Evolutionary conservation across 1,140 invertebrate genomes (phyloP).

Genomic region (Melipona quadrifasciata): DNA sequence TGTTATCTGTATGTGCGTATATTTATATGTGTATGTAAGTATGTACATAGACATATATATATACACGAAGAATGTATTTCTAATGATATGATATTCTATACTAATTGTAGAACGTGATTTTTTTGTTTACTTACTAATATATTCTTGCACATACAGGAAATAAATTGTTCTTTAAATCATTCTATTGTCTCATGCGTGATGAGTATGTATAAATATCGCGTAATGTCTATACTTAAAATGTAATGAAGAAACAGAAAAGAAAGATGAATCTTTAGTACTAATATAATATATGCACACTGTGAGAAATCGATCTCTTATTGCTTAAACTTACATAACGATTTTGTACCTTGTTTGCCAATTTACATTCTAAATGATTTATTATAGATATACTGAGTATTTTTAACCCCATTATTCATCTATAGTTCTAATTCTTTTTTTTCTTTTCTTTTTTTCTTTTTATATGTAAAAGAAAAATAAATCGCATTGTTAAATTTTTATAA

Average conservation of each 20-base stretch:
- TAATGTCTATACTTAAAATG: background rate
- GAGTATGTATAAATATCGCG: background rate
- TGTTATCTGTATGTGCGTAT: background rate
- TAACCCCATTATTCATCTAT: background rate
- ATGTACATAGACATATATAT: background rate
- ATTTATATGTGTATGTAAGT: background rate
- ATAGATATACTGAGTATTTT: background rate
- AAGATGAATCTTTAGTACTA: background rate
- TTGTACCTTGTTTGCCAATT: constrained; percentile 20
- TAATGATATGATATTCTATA: background rate
- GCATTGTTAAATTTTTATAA: background rate
- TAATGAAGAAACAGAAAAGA: background rate
- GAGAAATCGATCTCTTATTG: constrained; percentile 21
- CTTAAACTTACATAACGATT: constrained; percentile 12
- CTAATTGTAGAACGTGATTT: background rate
- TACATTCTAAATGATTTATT: background rate
- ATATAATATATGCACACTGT: background rate
- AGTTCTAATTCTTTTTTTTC: too few species aligned
- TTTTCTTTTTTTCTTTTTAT: too few species aligned
- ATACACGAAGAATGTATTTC: background rate
- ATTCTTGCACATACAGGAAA: constrained; percentile 9
- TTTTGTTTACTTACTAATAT: constrained; percentile 9
- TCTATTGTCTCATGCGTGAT: background rate
- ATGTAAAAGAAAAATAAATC: constrained; percentile 3
- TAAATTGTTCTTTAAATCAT: constrained; percentile 16